Percentiles rank a stretch among this genome's conserved stretches.
These are phyloP conservation scores for Lordiphosa clarofinis DNA, from an alignment of 1,140 invertebrate genomes.

Conservation along the genomic window DNA sequence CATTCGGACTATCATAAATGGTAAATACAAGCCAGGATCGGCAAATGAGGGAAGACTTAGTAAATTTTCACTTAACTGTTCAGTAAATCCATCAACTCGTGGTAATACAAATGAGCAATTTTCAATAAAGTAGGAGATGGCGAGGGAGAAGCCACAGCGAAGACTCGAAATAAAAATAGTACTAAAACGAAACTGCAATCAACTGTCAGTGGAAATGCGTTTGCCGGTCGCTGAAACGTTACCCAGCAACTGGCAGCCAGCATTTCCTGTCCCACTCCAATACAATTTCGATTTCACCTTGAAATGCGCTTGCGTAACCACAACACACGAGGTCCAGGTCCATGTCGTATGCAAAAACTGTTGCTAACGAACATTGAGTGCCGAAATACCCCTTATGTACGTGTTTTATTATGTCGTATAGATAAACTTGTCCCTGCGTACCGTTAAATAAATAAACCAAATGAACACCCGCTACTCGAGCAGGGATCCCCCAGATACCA, in stretches of 20 bases:
- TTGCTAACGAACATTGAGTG: conserved; percentile 44
- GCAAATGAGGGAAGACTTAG: conserved; percentile 11
- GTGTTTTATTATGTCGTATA: conserved; percentile 46
- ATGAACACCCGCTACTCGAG: conserved; percentile 19
- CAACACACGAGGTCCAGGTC: conserved; percentile 17
- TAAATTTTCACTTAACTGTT: conserved; percentile 15
- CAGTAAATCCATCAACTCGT: conserved; percentile 13
- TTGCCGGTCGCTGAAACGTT: conserved; percentile 3
- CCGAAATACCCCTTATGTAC: conserved; percentile 42
- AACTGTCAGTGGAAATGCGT: conserved; percentile 28
- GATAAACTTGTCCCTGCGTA: conserved; percentile 48
- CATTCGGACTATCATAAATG: conserved; percentile 10
- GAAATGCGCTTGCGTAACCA: conserved; percentile 54
- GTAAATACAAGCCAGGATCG: conserved; percentile 3
- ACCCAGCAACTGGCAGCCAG: background rate
- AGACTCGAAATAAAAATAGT: conserved; percentile 34
- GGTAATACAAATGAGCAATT: conserved; percentile 13
- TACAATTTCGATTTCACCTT: conserved; percentile 64
- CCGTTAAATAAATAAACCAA: conserved; percentile 19
- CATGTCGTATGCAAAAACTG: conserved; percentile 48
- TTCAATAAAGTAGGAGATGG: conserved; percentile 2
- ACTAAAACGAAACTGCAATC: conserved; percentile 42
- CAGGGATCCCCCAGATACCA: conserved; percentile 11
- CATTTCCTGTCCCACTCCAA: conserved; percentile 43
- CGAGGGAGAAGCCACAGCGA: background rate